Percentiles rank a stretch among this genome's conserved stretches.
Evolutionary conservation across 2,888 invertebrate species (phyloP).

Genomic region (Rhagium mordax): DNA sequence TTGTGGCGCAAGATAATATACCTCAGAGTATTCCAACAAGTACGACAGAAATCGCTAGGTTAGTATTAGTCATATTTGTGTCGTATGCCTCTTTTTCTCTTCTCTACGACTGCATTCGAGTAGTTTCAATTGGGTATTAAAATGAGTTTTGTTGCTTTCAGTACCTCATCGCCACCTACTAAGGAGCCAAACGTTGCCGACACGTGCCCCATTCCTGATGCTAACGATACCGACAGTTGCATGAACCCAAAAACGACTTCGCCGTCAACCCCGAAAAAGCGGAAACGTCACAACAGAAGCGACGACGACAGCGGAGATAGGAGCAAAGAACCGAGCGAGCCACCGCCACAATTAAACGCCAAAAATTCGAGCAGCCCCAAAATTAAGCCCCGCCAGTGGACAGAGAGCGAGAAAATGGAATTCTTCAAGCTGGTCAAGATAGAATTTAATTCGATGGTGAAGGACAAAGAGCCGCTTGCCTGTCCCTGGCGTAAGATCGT

Average conservation of each 20-base stretch:
- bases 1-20: too few relatives aligned
- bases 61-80: too few relatives aligned
- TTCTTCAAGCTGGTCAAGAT: neutral
- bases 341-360: neutral
- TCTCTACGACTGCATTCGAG: too few relatives aligned
- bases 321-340: neutral
- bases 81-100: too few relatives aligned
- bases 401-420: neutral
- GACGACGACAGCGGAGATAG: neutral
- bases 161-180: neutral
- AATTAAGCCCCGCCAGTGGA: neutral
- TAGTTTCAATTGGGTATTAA: too few relatives aligned
- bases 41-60: too few relatives aligned
- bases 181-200: neutral
- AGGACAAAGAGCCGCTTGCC: neutral
- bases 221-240: too few relatives aligned
- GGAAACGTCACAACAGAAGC: too few relatives aligned
- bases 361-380: neutral
- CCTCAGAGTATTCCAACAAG: too few relatives aligned
- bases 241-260: too few relatives aligned
- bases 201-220: neutral
- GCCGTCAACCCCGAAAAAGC: too few relatives aligned
- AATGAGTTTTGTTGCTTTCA: neutral
- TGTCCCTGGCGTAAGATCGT: neutral
- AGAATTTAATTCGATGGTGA: neutral